Conservation (phyloP, 2,888 invertebrate genomes). For the Zonitis immaculata region DNA sequence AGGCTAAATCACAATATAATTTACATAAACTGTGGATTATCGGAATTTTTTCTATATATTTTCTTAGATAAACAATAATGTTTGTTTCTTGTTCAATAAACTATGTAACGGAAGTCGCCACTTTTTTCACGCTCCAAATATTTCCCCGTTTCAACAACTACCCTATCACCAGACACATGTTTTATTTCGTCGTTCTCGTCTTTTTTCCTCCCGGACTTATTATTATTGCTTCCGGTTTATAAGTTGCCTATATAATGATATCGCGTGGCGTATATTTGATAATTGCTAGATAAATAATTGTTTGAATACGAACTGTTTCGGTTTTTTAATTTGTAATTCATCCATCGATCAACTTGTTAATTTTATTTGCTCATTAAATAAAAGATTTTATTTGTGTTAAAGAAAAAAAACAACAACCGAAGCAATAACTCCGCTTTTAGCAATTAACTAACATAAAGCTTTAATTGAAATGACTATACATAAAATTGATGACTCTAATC, state of each 20-base stretch:
- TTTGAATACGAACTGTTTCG: too few species aligned
- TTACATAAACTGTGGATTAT: too few species aligned
- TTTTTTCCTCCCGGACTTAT: too few species aligned
- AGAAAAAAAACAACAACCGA: too few species aligned
- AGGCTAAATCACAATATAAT: too few species aligned
- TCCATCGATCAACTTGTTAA: neutral
- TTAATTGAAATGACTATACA: neutral
- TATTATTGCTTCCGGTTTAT: too few species aligned
- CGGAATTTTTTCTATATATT: too few species aligned
- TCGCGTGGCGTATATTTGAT: too few species aligned
- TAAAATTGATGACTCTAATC: too few species aligned
- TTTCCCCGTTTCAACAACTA: conserved; percentile 24
- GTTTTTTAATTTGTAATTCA: neutral
- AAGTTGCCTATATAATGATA: too few species aligned
- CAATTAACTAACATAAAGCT: neutral
- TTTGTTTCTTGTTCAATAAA: conserved; percentile 16
- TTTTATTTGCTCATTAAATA: neutral
- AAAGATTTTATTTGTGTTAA: too few species aligned
- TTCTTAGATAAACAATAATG: conserved; percentile 27
- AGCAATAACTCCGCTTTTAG: neutral
- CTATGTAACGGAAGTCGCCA: conserved; percentile 21
- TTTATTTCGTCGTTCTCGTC: conserved; percentile 36
- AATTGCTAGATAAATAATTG: too few species aligned
- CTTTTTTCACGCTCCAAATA: conserved; percentile 22
- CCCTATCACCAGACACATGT: conserved; percentile 41